phyloP scores from a whole-genome alignment of 92 coral and sea anemone genomes.

The Zoanthus sociatus region DNA sequence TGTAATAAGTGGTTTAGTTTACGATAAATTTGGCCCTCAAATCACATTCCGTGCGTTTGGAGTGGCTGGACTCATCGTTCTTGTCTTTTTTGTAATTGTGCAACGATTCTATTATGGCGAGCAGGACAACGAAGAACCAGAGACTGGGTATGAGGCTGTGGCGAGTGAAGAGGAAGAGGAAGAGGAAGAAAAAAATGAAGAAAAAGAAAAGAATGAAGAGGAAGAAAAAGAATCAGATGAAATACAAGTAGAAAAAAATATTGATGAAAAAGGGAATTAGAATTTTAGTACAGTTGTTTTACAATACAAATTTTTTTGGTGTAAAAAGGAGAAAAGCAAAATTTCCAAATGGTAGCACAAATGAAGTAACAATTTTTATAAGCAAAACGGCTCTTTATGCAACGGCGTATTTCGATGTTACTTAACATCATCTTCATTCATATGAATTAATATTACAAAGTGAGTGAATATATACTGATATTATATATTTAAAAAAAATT shows the following conservation, averaged over 20 bases:
- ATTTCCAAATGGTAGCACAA: no score
- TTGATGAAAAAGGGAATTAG: background rate
- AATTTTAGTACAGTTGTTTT: background rate
- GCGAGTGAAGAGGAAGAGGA: slow-evolving; percentile 33
- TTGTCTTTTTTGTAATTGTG: slow-evolving; percentile 12
- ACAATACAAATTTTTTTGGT: no score
- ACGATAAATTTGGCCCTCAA: slow-evolving; percentile 17
- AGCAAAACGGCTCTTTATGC: no score
- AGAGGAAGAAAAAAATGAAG: background rate
- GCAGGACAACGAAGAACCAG: background rate
- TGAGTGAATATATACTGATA: no score
- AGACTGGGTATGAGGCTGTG: slow-evolving; percentile 22
- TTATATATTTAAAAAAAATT: no score
- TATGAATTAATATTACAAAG: no score
- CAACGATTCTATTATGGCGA: slow-evolving; percentile 28
- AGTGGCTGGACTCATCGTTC: slow-evolving; percentile 31
- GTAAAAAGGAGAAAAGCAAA: no score
- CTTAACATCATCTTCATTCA: no score
- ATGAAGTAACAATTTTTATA: no score
- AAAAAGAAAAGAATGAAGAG: background rate
- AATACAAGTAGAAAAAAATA: background rate
- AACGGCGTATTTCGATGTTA: no score
- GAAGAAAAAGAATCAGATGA: background rate
- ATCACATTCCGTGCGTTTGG: slow-evolving; percentile 33
- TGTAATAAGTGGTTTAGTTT: slow-evolving; percentile 7